Evolutionary conservation across 2,113 vertebrate species (phyloP).

Genomic region (Vulpes lagopus): DNA sequence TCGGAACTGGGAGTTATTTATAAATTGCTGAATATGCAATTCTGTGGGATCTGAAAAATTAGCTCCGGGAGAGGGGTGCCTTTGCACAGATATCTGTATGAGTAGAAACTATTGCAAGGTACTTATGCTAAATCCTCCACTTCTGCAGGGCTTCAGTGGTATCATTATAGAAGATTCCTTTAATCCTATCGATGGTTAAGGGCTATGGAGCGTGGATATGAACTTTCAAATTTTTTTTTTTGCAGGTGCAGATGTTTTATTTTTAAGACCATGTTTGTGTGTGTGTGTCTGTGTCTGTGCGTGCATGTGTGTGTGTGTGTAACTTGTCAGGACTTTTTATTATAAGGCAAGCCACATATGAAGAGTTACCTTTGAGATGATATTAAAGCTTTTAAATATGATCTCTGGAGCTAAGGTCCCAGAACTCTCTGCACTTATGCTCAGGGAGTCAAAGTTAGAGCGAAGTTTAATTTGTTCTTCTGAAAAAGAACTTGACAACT

Average conservation of each 20-base stretch:
- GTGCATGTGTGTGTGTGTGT: not conserved
- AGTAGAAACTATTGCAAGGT: conserved; percentile 86
- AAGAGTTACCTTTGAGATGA: conserved; percentile 75
- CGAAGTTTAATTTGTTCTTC: conserved; percentile 86
- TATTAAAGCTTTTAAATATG: conserved; percentile 84
- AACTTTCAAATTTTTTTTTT: conserved; percentile 82
- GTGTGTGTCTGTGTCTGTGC: not conserved
- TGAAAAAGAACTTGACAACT: conserved; percentile 83
- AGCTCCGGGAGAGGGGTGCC: conserved; percentile 85
- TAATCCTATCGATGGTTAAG: conserved; percentile 84
- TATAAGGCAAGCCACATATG: conserved; percentile 56
- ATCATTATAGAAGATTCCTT: conserved; percentile 81
- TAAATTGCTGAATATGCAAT: conserved; percentile 90
- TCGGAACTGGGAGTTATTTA: conserved; percentile 86
- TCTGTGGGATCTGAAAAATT: conserved; percentile 85
- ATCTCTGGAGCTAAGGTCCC: conserved; percentile 83
- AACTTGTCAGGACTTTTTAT: conserved; percentile 72
- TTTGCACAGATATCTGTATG: conserved; percentile 84
- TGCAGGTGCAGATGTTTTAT: conserved; percentile 88
- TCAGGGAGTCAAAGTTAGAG: conserved; percentile 85
- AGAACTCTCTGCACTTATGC: conserved; percentile 81
- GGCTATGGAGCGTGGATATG: conserved; percentile 74
- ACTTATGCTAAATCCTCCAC: conserved; percentile 84
- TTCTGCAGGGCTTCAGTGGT: conserved; percentile 83
- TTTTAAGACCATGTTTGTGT: conserved; percentile 61